phyloP scores from a whole-genome alignment of 2,797 vertebrate genomes.

The Melanotaenia parkinsoni region DNA sequence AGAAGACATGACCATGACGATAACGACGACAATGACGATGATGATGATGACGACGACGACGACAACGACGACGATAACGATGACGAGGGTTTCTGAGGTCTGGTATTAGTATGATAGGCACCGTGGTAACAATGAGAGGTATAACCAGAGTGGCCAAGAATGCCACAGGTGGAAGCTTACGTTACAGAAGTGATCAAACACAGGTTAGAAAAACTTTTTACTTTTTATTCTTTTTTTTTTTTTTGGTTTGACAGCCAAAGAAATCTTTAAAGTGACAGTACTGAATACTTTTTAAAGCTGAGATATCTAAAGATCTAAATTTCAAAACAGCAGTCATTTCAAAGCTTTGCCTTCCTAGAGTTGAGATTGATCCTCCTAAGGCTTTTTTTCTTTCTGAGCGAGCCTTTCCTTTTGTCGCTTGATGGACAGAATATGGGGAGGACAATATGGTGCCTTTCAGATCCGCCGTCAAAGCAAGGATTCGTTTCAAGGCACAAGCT shows the following conservation, averaged over 20 bases:
- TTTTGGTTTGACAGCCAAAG: conserved; percentile 53
- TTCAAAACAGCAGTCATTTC: conserved; percentile 66
- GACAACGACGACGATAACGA: no score
- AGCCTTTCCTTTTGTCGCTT: conserved; percentile 45
- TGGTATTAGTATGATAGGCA: no score
- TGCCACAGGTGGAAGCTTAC: conserved; percentile 21
- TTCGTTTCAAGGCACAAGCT: conserved; percentile 25
- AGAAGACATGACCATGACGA: no score
- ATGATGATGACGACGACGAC: no score
- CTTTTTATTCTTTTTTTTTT: conserved; percentile 11
- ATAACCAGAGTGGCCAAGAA: conserved; percentile 10
- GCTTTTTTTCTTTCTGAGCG: neutral
- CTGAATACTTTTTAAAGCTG: conserved; percentile 34
- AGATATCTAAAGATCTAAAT: conserved; percentile 62
- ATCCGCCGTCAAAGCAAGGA: conserved; percentile 63
- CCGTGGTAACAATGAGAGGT: neutral
- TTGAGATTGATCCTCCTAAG: conserved; percentile 35
- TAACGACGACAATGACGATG: no score
- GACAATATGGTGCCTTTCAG: conserved; percentile 50
- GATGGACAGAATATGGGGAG: conserved; percentile 59
- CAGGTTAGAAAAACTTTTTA: neutral
- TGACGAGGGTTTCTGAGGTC: no score
- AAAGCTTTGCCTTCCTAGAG: conserved; percentile 24
- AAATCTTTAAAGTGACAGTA: conserved; percentile 42
- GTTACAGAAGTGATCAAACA: conserved; percentile 48